These are phyloP conservation scores for Ciona savignyi DNA, from an alignment of 23 tunicate species.

Conservation along the genomic window DNA sequence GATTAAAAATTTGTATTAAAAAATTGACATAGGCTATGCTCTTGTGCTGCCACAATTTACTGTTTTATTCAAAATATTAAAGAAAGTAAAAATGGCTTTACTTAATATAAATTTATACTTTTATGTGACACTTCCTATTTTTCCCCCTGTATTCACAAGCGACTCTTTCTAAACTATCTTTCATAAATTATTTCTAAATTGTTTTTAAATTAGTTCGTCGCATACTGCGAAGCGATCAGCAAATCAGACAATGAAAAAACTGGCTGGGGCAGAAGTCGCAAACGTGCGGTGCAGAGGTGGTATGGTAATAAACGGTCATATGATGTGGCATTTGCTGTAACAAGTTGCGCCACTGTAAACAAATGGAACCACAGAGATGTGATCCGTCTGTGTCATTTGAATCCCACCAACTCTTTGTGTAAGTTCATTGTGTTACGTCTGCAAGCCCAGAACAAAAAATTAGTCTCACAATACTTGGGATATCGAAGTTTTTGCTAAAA, in stretches of 20 bases:
- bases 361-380: constrained; percentile 39
- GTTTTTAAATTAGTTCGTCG: constrained; percentile 23
- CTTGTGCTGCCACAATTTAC: too few relatives aligned
- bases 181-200: too few relatives aligned
- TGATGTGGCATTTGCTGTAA: constrained; percentile 38
- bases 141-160: too few relatives aligned
- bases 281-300: constrained; percentile 49
- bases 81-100: not conserved
- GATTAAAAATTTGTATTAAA: too few relatives aligned
- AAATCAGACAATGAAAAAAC: not conserved
- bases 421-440: not conserved
- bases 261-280: constrained; percentile 42
- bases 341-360: constrained; percentile 22
- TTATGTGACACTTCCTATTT: too few relatives aligned
- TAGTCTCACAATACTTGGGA: too few relatives aligned
- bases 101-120: not conserved
- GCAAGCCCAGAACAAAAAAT: too few relatives aligned
- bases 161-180: too few relatives aligned
- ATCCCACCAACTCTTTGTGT: constrained; percentile 6
- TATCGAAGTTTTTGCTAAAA: too few relatives aligned
- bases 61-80: too few relatives aligned
- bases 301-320: constrained; percentile 41
- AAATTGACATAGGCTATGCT: too few relatives aligned
- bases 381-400: constrained; percentile 30
- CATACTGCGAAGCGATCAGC: constrained; percentile 12